Base-by-base conservation (phyloP, 2,888 invertebrate species). In the Agriopis marginaria region DNA sequence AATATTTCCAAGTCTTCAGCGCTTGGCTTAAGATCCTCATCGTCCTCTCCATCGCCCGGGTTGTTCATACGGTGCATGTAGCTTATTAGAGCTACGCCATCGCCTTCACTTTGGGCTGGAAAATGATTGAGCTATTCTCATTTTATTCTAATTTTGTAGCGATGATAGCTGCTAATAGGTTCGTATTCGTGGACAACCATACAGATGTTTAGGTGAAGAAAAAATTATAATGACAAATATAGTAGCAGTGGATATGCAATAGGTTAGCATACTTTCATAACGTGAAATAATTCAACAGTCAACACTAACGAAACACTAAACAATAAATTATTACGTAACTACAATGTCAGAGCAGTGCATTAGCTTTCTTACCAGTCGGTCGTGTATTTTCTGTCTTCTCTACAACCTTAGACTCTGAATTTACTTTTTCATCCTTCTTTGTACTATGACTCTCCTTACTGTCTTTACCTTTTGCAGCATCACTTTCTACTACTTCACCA, bases 1-100 rank as follows among this genome's bases (percentile, higher is more conserved):
- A 94, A 92, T 71, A 94, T 89, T 77, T 93, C 92, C 70, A 91
- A 44, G 49, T 94, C 93, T 60, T 92, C 91, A 12, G 88, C 89
- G 69, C 88, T 92, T 0, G 92, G 93, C 63, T 89, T 80, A 71
- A 92, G 53, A 44, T 89, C 89, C 5, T 86, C 79, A 40, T 85
- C 82, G 2, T 85, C 83, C 10, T 82, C 82, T 8, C 11, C 44
- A 9, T 53, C 65, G 6, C n/a, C 51, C n/a, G 59, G 63, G 8
- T 80, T 73, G 58, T 86, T 84, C 73, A 86, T 79, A 39, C 78
- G 83, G 1, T 79, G 83, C 82, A 91, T 86, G 75, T 86, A 92
- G 60, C 86, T 87, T 1, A 89, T 85, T 0, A 93, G 77, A 5
- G 87, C 79, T 23, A 86, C 81, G 0, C 90, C 90, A 40, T 90